phyloP scores from a whole-genome alignment of 2,797 vertebrate genomes.

The Morelia viridis region DNA sequence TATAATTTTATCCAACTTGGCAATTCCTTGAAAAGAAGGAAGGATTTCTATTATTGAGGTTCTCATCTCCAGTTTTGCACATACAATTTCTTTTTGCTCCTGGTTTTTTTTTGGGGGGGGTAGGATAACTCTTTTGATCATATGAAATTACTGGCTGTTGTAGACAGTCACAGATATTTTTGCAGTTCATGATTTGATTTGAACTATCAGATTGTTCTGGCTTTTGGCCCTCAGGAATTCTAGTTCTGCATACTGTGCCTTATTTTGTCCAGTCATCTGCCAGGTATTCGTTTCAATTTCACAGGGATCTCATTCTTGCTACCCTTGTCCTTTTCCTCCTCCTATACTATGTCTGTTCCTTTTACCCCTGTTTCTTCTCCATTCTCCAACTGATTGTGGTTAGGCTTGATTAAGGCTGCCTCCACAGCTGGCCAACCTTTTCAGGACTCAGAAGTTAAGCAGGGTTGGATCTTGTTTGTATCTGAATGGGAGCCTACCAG shows the following conservation, averaged over 20 bases:
- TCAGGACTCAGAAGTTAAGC: neutral
- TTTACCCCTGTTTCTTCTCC: neutral
- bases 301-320: too few species aligned
- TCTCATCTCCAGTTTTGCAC: neutral
- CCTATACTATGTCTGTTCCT: neutral
- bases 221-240: too few species aligned
- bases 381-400: neutral
- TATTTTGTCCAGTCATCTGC: too few species aligned
- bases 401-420: neutral
- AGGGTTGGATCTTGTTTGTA: neutral
- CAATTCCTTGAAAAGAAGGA: neutral
- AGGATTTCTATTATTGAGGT: neutral
- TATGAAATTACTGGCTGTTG: neutral
- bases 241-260: too few species aligned
- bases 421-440: neutral
- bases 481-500: neutral
- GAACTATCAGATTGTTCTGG: too few species aligned
- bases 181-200: too few species aligned
- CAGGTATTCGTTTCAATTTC: too few species aligned
- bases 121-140: neutral
- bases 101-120: neutral
- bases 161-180: neutral
- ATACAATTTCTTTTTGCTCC: too few species aligned
- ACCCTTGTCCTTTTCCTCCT: too few species aligned
- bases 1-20: constrained; percentile 4